These are phyloP conservation scores for Parnassius apollo DNA, from an alignment of 2,888 invertebrate genomes.

Conservation along the genomic window DNA sequence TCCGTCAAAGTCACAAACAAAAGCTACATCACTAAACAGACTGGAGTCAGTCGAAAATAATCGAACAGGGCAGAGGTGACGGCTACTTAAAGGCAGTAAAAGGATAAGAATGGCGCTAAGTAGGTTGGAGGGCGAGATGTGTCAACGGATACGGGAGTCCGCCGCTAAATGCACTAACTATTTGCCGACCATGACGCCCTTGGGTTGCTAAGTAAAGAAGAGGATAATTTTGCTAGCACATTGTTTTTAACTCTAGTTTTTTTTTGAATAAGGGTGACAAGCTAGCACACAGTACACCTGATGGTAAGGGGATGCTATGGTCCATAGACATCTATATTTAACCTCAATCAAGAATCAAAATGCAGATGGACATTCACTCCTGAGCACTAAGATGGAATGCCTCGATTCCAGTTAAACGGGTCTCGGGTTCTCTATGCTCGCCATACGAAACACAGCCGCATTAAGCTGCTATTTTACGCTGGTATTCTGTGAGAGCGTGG, in stretches of 20 bases:
- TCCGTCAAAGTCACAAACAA: background rate
- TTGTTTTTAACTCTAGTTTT: too few relatives aligned
- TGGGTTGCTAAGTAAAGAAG: conserved; percentile 14
- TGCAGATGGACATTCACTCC: too few relatives aligned
- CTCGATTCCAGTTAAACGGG: too few relatives aligned
- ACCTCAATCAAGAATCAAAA: too few relatives aligned
- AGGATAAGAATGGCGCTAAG: conserved; percentile 27
- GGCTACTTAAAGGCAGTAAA: conserved; percentile 28
- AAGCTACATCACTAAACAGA: conserved; percentile 18
- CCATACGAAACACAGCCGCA: too few relatives aligned
- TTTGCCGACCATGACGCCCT: conserved; percentile 27
- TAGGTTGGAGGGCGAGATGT: conserved; percentile 27
- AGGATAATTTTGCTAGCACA: background rate
- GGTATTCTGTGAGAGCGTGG: too few relatives aligned
- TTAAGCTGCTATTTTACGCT: too few relatives aligned
- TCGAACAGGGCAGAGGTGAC: conserved; percentile 20
- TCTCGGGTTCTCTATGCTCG: too few relatives aligned
- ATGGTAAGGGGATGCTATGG: too few relatives aligned
- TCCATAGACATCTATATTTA: too few relatives aligned
- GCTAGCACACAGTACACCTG: too few relatives aligned
- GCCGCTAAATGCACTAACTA: conserved; percentile 31
- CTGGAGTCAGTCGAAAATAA: conserved; percentile 21
- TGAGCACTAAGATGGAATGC: too few relatives aligned
- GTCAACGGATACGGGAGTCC: conserved; percentile 28
- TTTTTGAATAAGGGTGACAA: background rate